Evolutionary conservation across 2,888 invertebrate genomes (phyloP).

Genomic region (Fragum sueziense): DNA sequence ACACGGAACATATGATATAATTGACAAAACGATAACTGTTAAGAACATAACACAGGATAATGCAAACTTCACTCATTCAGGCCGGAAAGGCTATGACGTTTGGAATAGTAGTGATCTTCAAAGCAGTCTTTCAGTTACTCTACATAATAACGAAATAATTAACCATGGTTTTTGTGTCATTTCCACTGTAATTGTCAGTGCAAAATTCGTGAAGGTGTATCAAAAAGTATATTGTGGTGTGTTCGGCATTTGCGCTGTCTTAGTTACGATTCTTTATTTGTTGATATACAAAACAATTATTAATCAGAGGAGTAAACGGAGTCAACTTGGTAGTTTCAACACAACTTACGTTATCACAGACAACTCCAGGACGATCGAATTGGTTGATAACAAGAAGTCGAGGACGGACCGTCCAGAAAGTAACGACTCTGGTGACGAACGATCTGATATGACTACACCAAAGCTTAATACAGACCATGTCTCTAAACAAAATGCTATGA

Average conservation of each 20-base stretch:
- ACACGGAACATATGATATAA: constrained; percentile 50
- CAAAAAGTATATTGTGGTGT: constrained; percentile 73
- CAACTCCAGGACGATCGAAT: constrained; percentile 12
- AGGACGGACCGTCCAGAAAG: constrained; percentile 30
- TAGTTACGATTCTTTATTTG: constrained; percentile 77
- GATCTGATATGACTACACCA: constrained; percentile 31
- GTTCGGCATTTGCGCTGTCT: constrained; percentile 75
- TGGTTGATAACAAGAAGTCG: constrained; percentile 21
- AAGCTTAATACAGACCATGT: constrained; percentile 49
- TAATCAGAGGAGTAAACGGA: constrained; percentile 45
- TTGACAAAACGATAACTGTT: background rate
- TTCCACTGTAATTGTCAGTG: constrained; percentile 56
- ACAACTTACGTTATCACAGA: constrained; percentile 31
- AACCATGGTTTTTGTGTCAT: constrained; percentile 60
- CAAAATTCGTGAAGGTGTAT: constrained; percentile 64
- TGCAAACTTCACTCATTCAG: background rate
- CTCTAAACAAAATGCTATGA: constrained; percentile 61
- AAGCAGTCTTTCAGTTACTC: background rate
- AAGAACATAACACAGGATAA: background rate
- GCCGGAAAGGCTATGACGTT: background rate
- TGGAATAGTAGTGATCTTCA: background rate
- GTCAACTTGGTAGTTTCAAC: constrained; percentile 44
- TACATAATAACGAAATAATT: constrained; percentile 20
- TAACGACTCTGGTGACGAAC: constrained; percentile 36
- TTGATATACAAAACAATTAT: constrained; percentile 69